Evolutionary conservation across 2,888 invertebrate species (phyloP), one percentile per base, ranked within the genome.

Genomic region (Pandemis corylana): DNA sequence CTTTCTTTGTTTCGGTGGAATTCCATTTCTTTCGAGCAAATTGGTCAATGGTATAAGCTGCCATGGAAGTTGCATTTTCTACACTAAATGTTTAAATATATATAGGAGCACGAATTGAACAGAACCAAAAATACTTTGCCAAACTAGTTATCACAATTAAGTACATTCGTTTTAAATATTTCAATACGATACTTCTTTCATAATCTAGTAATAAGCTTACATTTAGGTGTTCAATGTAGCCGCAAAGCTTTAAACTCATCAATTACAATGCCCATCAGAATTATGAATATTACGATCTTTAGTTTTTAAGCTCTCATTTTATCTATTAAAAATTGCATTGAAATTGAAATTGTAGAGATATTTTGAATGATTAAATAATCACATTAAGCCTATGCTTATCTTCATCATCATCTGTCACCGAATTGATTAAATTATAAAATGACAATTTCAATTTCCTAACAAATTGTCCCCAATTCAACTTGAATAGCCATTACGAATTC

Each of bases 401-500:
- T 66, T 20, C 5, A 36, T 46, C 46, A 46, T 64, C 20, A 7
- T 51, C 51, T 5, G 36, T 51, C 28, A 36, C 12, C 4, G 62
- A 42, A 36, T 10, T 61, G n/a, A 69, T 63, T 42, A 62, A 51
- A 69, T 62, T 63, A 51, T 56, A 63, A 69, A 62, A 61, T 72
- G 67, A 49, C 49, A 59, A 66, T 71, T 71, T 56, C 59, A 61
- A 72, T 72, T 53, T 62, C 61, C 7, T n/a, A 56, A 71, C 70
- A 75, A 79, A 78, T 78, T 79, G 76, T 71, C 68, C 41, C 69
- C 69, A 42, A 61, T 59, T 49, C 73, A 78, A 84, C 81, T 83
- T 81, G 85, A 86, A 85, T 82, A 84, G 84, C 84, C 82, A 85
- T 87, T 87, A 85, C 81, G 80, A 81, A 87, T 86, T 87, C 86